Evolutionary conservation across 1,140 invertebrate species (phyloP).

Genomic region (Hesperophylax magnus): DNA sequence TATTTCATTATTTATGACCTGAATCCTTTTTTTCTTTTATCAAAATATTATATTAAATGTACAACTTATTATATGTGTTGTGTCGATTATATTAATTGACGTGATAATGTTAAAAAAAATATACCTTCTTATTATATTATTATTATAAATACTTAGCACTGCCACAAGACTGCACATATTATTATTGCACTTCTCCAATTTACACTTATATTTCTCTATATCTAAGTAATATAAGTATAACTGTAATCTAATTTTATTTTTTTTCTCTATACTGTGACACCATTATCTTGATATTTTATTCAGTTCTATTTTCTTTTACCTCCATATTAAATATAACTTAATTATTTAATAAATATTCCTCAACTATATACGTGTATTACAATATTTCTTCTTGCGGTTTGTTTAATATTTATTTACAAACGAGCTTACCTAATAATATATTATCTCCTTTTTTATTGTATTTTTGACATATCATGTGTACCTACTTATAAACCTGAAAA

Average conservation of each 20-base stretch:
- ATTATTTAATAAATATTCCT: background rate
- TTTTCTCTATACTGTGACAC: constrained; percentile 9
- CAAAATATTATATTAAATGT: too few relatives aligned
- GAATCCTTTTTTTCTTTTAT: background rate
- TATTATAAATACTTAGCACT: background rate
- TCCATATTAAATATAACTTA: too few relatives aligned
- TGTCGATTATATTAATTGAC: constrained; percentile 37
- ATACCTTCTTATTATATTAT: background rate
- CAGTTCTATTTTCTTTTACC: background rate
- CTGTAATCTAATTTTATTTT: background rate
- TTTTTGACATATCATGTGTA: too few relatives aligned
- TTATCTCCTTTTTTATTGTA: too few relatives aligned
- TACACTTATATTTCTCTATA: background rate
- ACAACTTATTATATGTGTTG: background rate
- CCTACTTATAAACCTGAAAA: too few relatives aligned
- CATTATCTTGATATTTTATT: background rate
- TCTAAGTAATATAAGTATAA: background rate
- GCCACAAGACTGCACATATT: constrained; percentile 1
- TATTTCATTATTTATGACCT: background rate
- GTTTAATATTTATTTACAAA: too few relatives aligned
- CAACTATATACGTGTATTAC: too few relatives aligned
- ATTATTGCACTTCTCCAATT: background rate
- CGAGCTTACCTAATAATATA: too few relatives aligned
- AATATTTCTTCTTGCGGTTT: too few relatives aligned
- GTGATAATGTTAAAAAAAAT: background rate